Percentiles rank a stretch among this genome's conserved stretches.
phyloP scores from a whole-genome alignment of 2,113 vertebrate genomes.

The Beaufortia kweichowensis region DNA sequence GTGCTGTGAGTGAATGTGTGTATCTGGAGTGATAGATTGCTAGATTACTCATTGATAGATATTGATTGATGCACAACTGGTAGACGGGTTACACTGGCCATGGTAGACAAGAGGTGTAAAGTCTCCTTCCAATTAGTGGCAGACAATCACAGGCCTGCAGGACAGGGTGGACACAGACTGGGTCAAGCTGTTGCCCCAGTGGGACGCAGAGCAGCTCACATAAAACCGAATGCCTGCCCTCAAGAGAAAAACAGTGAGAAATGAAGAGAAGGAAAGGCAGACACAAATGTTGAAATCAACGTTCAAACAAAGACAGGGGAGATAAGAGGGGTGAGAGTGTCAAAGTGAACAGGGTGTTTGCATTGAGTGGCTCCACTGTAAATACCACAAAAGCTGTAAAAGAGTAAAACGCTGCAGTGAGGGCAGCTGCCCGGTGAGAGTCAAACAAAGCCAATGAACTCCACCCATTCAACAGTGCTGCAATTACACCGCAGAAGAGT shows the following conservation, averaged over 20 bases:
- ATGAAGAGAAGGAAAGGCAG: constrained; percentile 19
- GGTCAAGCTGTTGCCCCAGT: constrained; percentile 60
- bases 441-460: constrained; percentile 48
- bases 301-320: constrained; percentile 29
- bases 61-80: constrained; percentile 44
- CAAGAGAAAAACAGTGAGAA: constrained; percentile 31
- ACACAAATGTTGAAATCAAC: constrained; percentile 25
- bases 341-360: constrained; percentile 34
- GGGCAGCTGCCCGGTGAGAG: constrained; percentile 40
- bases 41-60: constrained; percentile 36
- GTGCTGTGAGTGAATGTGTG: neutral
- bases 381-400: constrained; percentile 61
- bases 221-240: constrained; percentile 37
- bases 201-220: constrained; percentile 37
- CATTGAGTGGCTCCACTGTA: constrained; percentile 62
- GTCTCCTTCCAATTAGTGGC: constrained; percentile 59
- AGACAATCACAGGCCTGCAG: constrained; percentile 57
- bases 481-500: constrained; percentile 36
- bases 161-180: constrained; percentile 59
- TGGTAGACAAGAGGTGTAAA: constrained; percentile 52
- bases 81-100: constrained; percentile 15
- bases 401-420: constrained; percentile 33
- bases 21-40: constrained; percentile 12
- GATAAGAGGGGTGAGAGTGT: constrained; percentile 49
- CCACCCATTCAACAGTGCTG: constrained; percentile 34